These are phyloP conservation scores for Leptothorax acervorum DNA, from an alignment of 2,888 invertebrate genomes.

Conservation along the genomic window DNA sequence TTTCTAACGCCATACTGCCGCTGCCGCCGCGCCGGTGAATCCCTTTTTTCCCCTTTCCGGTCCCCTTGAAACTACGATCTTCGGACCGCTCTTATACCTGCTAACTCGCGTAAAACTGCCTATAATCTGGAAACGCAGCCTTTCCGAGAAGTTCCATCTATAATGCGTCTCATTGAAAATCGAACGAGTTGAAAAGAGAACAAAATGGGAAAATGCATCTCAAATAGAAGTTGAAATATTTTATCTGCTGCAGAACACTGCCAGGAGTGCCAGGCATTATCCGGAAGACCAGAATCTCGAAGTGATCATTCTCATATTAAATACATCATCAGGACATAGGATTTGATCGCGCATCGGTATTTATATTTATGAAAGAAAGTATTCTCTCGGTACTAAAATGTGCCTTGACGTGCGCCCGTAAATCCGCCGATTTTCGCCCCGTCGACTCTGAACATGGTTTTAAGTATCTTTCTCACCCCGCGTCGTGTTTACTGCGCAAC, in stretches of 20 bases:
- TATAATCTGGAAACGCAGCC: slow-evolving; percentile 43
- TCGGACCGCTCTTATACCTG: slow-evolving; percentile 62
- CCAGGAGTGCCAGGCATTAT: background rate
- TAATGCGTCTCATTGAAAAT: slow-evolving; percentile 11
- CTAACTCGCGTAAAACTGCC: slow-evolving; percentile 42
- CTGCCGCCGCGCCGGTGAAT: slow-evolving; percentile 41
- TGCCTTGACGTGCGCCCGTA: slow-evolving; percentile 27
- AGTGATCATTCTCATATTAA: background rate
- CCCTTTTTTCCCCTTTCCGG: slow-evolving; percentile 59
- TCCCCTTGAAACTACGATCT: slow-evolving; percentile 51
- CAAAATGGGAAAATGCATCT: background rate
- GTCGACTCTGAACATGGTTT: slow-evolving; percentile 39
- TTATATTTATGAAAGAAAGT: slow-evolving; percentile 46
- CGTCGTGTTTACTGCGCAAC: slow-evolving; percentile 43
- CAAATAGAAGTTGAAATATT: background rate
- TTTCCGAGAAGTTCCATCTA: slow-evolving; percentile 20
- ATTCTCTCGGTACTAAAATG: slow-evolving; percentile 35
- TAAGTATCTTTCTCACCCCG: slow-evolving; percentile 23
- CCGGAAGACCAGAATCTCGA: slow-evolving; percentile 3
- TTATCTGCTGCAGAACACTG: background rate
- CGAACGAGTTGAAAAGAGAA: background rate
- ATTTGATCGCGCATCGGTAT: slow-evolving; percentile 19
- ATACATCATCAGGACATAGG: background rate
- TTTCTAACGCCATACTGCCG: slow-evolving; percentile 76
- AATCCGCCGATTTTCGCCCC: slow-evolving; percentile 51